phyloP scores from a whole-genome alignment of 2,888 invertebrate species.

The Belgica antarctica region DNA sequence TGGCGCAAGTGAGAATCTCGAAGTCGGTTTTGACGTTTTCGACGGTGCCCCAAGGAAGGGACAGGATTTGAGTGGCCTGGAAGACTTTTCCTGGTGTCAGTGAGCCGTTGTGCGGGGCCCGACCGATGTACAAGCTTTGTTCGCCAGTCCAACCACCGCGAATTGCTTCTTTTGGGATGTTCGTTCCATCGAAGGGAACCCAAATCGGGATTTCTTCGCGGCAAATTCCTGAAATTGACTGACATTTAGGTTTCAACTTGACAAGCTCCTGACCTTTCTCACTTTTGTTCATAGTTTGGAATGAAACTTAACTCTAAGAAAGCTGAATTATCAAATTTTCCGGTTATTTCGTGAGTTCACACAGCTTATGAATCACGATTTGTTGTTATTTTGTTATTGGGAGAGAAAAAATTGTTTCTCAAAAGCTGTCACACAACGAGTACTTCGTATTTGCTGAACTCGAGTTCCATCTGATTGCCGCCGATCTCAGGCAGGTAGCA shows the following conservation, averaged over 20 bases:
- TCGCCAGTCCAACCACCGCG: conserved; percentile 60
- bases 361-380: too few species aligned
- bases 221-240: neutral
- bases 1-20: neutral
- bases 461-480: neutral
- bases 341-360: too few species aligned
- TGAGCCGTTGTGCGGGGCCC: conserved; percentile 1
- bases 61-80: neutral
- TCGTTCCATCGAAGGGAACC: conserved; percentile 60
- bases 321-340: too few species aligned
- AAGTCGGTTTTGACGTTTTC: neutral
- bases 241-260: too few species aligned
- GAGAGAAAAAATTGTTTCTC: too few species aligned
- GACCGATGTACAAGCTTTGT: conserved; percentile 14
- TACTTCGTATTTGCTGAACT: conserved; percentile 1
- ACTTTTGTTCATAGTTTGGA: too few species aligned
- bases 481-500: conserved; percentile 1
- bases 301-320: too few species aligned
- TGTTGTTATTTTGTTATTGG: too few species aligned
- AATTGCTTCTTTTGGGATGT: conserved; percentile 18
- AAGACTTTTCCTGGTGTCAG: conserved; percentile 28
- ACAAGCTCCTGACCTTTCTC: too few species aligned
- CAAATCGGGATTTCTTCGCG: conserved; percentile 25
- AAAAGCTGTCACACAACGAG: neutral
- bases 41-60: conserved; percentile 17